A percentile compares a stretch with the other conserved stretches of the same genome.
Conservation (phyloP, 2,113 vertebrate species). For the Rhipidura dahli region DNA sequence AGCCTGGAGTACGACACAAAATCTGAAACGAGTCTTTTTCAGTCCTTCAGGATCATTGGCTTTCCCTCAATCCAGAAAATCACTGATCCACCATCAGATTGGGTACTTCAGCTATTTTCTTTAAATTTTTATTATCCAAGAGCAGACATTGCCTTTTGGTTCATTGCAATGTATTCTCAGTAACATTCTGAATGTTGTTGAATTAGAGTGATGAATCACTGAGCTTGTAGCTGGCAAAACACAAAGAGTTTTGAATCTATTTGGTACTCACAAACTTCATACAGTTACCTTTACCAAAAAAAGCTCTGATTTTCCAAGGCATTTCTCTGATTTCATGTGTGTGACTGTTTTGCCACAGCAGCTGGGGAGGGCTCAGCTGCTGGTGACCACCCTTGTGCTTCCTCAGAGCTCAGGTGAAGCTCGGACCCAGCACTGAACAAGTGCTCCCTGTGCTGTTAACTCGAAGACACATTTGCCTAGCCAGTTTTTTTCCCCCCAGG, state of each 20-base stretch:
- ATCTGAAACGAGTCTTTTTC: not conserved
- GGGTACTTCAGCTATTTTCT: not conserved
- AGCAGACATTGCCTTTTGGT: not conserved
- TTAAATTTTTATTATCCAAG: not conserved
- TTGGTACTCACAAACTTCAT: not conserved
- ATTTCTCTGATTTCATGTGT: not conserved
- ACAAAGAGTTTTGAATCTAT: not conserved
- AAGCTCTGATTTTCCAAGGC: not conserved
- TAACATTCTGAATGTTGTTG: not conserved
- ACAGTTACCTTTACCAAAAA: not conserved
- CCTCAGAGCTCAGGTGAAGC: not conserved
- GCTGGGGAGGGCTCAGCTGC: not conserved
- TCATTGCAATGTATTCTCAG: not conserved
- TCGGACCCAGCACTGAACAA: not conserved
- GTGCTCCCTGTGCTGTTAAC: not conserved
- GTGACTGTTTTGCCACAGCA: not conserved
- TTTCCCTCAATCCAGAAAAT: not conserved
- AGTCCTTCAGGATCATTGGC: not conserved
- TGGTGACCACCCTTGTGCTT: fast-evolving
- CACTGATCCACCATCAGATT: not conserved
- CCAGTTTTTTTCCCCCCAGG: not conserved
- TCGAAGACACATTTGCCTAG: not conserved
- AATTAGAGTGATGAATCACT: not conserved
- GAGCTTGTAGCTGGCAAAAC: not conserved
- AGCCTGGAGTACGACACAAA: not conserved